Evolutionary conservation across 2,888 invertebrate genomes (phyloP), one percentile per base, ranked within the genome.

Genomic region (Ypsolopha scabrella): DNA sequence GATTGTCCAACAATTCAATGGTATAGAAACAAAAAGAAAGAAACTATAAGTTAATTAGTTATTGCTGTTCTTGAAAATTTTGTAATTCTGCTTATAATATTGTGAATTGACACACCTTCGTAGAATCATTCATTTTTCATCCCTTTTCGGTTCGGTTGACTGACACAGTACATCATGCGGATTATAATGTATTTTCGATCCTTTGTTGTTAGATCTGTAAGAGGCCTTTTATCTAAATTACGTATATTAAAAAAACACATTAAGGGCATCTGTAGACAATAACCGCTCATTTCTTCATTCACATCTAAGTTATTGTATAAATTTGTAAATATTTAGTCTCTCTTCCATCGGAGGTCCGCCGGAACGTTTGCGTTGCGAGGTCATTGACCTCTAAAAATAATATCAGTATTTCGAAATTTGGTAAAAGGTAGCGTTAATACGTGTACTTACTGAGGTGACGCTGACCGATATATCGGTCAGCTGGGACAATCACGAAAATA

Each of bases 401-500:
- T 80, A 83, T 80, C 85, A 83, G 85, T 86, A 85, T 86, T 83
- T 82, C 75, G 75, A 81, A 80, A 75, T 80, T 83, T 79, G 77
- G 75, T 83, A 81, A 81, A 67, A 59, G 59, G 80, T 85, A 85
- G 85, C 77, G 79, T 82, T 78, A 72, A 62, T 67, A 77, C 82
- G 80, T 82, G 79, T 83, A 81, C 75, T 79, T 70, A 72, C 73
- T 65, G 62, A 73, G 65, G 75, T 65, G 68, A 72, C 73, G 80
- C 69, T 72, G 72, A 75, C 64, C 75, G 78, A 62, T 82, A 75
- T 80, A 79, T 68, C 72, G 79, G 69, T 77, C 64, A 80, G 76
- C 76, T 75, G 80, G 65, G 75, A 77, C 82, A 80, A 79, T 73
- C 69, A 79, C 73, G 67, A 76, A 77, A 85, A 83, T 83, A 85